Evolutionary conservation across 2,113 vertebrate species (phyloP), one percentile per base, ranked within the genome.

Genomic region (Lates calcarifer): DNA sequence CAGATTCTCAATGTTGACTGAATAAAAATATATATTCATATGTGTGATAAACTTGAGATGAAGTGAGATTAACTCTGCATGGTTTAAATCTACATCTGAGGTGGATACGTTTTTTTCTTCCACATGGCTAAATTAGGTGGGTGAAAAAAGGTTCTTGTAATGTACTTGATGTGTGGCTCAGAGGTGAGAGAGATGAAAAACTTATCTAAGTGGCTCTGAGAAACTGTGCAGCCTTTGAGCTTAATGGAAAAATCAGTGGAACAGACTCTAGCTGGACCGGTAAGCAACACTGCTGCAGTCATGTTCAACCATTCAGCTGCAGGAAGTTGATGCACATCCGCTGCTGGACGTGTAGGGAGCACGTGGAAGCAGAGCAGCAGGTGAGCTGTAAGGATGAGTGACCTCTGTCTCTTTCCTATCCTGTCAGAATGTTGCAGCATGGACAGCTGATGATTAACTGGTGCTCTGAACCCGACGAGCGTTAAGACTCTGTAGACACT

Each of bases 391-490:
- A 45, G 26, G 17, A 24, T 18, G 31, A 35, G 8, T 64, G 61
- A 43, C 18, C 53, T 3, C 10, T 68, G 33, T 60, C 26, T 71
- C 29, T 60, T 43, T 82, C 28, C 33, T 58, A 3, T 63, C 61
- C 66, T 18, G 92, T 93, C 95, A 96, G 97, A 97, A 95, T 96
- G 96, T 95, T 96, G 95, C 95, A 98, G 96, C 96, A 98, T 99
- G 97, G 97, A 99, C 96, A 99, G 98, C 98, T 99, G 98, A 98
- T 99, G 96, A 94, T 94, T 94, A 20, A 29, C 74, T 28, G 26
- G 53, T 39, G 63, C 45, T 93, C 91, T 96, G 69, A 51, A 20
- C 43, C 58, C 28, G 79, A 87, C 15, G 73, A 82, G 80, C 76
- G n/a, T 31, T 71, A 51, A 85, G 82, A 87, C 80, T 87, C 78